Conservation (phyloP, 2,113 vertebrate genomes). For the Oryzias melastigma region DNA sequence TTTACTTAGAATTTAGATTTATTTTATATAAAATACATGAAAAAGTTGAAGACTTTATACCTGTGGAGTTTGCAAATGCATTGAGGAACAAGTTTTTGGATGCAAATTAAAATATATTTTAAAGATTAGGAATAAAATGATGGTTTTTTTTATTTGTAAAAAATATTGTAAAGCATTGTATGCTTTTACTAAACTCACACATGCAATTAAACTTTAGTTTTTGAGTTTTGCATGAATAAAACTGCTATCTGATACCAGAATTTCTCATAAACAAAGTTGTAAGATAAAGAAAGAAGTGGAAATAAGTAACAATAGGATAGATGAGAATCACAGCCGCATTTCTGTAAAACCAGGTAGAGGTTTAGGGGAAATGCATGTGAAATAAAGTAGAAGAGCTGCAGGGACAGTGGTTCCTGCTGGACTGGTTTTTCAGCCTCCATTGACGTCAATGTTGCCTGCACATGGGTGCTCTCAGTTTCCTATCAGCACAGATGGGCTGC, state of each 20-base stretch:
- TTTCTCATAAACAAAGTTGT: not conserved
- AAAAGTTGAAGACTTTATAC: too few species aligned
- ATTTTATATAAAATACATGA: too few species aligned
- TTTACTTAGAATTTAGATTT: too few species aligned
- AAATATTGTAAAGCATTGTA: too few species aligned
- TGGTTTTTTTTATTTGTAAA: too few species aligned
- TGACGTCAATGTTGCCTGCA: conserved; percentile 70
- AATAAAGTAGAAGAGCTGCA: conserved; percentile 17
- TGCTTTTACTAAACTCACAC: not conserved
- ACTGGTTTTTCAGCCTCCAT: conserved; percentile 57
- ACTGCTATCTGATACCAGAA: conserved; percentile 1
- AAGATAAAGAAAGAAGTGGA: not conserved
- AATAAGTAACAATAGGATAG: conserved; percentile 2
- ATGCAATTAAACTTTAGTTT: conserved; percentile 3
- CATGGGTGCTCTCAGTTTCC: conserved; percentile 53
- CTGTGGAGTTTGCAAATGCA: not conserved
- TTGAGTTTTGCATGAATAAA: conserved; percentile 7
- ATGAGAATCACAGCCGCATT: not conserved
- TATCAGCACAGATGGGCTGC: conserved; percentile 62
- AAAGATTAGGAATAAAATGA: too few species aligned
- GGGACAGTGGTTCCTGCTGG: conserved; percentile 59
- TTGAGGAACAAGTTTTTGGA: too few species aligned
- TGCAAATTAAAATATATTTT: too few species aligned
- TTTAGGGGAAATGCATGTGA: conserved; percentile 6
- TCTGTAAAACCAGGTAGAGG: conserved; percentile 11